phyloP scores from a whole-genome alignment of 1,140 invertebrate species.

The Pararge aegeria region DNA sequence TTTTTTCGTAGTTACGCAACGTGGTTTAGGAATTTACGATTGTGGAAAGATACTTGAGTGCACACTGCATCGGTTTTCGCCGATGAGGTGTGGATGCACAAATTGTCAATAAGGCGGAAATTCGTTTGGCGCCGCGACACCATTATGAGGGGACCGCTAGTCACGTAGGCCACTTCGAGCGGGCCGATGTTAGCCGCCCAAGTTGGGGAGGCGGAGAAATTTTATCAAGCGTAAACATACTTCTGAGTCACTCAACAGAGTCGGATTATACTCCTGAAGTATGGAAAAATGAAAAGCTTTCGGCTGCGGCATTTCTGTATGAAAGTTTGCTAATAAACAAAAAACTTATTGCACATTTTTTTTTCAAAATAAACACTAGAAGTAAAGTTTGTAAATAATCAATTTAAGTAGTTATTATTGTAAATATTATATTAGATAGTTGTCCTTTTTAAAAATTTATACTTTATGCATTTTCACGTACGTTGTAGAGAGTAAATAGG shows the following conservation, averaged over 20 bases:
- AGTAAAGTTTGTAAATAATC: no score
- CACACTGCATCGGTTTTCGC: slow-evolving; percentile 22
- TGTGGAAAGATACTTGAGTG: slow-evolving; percentile 14
- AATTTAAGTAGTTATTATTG: no score
- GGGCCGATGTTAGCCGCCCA: slow-evolving; percentile 45
- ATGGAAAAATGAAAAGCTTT: slow-evolving; percentile 32
- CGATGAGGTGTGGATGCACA: slow-evolving; percentile 26
- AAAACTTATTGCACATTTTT: not conserved
- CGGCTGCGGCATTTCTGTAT: slow-evolving; percentile 20
- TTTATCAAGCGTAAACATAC: slow-evolving; percentile 18
- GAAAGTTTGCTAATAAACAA: not conserved
- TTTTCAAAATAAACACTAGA: no score
- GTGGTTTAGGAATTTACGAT: slow-evolving; percentile 16
- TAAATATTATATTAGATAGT: no score
- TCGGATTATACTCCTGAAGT: slow-evolving; percentile 31
- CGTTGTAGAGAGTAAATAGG: no score
- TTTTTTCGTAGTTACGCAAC: slow-evolving; percentile 56
- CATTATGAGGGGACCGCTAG: slow-evolving; percentile 63
- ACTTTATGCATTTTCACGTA: no score
- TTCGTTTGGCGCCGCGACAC: slow-evolving; percentile 67
- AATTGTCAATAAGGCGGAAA: slow-evolving; percentile 60
- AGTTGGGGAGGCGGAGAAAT: slow-evolving; percentile 33
- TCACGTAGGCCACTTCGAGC: slow-evolving; percentile 73
- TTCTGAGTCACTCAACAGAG: slow-evolving; percentile 4
- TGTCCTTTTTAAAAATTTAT: no score